phyloP scores from a whole-genome alignment of 1,140 invertebrate genomes.

The Plutomurus gul region DNA sequence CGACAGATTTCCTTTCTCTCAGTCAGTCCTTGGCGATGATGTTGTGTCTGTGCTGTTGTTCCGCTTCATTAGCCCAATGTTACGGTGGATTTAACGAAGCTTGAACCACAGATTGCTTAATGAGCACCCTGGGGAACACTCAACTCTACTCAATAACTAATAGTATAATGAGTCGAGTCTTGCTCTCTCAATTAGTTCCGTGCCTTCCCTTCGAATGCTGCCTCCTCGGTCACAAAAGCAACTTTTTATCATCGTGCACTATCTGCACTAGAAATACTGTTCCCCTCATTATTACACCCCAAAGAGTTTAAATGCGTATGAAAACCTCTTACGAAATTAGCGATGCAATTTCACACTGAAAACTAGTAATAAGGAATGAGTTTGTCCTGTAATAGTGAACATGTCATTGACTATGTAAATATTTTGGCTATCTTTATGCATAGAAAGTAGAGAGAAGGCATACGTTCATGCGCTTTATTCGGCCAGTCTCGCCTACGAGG shows the following conservation, averaged over 20 bases:
- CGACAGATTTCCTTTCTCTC: slow-evolving; percentile 1
- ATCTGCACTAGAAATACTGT: background rate
- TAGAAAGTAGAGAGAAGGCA: slow-evolving; percentile 62
- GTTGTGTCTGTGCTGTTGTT: background rate
- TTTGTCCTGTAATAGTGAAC: background rate
- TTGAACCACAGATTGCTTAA: slow-evolving; percentile 15
- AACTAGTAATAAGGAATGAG: background rate
- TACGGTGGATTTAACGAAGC: slow-evolving; percentile 17
- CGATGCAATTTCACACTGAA: background rate
- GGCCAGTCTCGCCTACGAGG: slow-evolving; percentile 86
- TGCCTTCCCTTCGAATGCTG: background rate
- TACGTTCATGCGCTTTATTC: slow-evolving; percentile 84
- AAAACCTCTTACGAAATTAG: background rate
- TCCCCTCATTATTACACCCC: background rate
- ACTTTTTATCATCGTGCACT: background rate
- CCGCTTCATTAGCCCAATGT: slow-evolving; percentile 11
- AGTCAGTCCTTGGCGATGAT: too few relatives aligned
- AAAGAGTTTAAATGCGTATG: background rate
- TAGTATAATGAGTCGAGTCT: background rate
- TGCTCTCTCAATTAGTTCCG: background rate
- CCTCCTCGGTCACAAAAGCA: background rate
- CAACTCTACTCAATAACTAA: background rate
- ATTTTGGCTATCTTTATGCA: too few relatives aligned
- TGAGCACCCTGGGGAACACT: slow-evolving; percentile 7
- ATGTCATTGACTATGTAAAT: background rate